These are phyloP conservation scores for Girardinus metallicus DNA, from an alignment of 2,797 vertebrate genomes.

Conservation along the genomic window DNA sequence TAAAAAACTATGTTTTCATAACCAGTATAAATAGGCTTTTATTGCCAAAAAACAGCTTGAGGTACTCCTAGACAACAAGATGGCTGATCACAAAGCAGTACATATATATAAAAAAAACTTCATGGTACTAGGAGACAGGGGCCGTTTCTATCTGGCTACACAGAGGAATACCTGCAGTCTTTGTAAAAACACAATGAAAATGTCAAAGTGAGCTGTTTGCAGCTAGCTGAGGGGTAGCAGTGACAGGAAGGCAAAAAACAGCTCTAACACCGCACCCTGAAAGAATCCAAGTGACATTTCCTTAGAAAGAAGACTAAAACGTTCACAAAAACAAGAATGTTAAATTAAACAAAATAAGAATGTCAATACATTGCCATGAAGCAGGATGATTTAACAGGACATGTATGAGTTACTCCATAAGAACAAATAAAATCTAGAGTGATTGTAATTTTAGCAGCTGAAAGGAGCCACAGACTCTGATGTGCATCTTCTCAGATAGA, in stretches of 20 bases:
- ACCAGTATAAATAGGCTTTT: conserved; percentile 6
- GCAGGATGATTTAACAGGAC: background rate
- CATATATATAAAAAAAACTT: conserved; percentile 15
- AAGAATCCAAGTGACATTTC: conserved; percentile 34
- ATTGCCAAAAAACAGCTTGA: background rate
- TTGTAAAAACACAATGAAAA: conserved; percentile 49
- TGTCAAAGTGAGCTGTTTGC: conserved; percentile 69
- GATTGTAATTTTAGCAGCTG: conserved; percentile 50
- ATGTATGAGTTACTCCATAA: conserved; percentile 18
- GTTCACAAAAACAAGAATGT: conserved; percentile 11
- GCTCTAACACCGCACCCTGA: conserved; percentile 31
- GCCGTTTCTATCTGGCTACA: conserved; percentile 21
- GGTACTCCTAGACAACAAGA: conserved; percentile 26
- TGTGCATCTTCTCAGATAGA: conserved; percentile 71
- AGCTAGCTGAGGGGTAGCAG: conserved; percentile 40
- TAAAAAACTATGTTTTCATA: background rate
- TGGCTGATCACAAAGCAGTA: conserved; percentile 22
- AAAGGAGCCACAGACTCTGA: conserved; percentile 48
- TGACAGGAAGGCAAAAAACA: conserved; percentile 53
- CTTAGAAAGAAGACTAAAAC: conserved; percentile 32
- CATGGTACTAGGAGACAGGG: conserved; percentile 11
- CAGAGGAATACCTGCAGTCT: conserved; percentile 48
- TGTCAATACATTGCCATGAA: background rate
- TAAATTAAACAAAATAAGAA: conserved; percentile 6
- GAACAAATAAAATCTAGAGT: conserved; percentile 46